phyloP scores from a whole-genome alignment of 1,140 invertebrate species.

The Apis florea region DNA sequence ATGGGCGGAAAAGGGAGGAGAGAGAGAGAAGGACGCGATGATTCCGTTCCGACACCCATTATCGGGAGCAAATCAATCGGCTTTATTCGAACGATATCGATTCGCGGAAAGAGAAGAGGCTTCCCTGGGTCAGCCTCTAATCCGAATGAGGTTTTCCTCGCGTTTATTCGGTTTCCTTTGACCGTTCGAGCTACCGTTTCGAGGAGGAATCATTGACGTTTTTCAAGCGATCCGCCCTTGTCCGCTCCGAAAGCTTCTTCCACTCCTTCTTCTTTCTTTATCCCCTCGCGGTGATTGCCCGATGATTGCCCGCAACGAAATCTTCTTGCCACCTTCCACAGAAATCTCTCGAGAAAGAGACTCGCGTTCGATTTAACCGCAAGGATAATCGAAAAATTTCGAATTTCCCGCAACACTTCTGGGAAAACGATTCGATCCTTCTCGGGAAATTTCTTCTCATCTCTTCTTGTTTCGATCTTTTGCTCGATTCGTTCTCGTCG shows the following conservation, averaged over 20 bases:
- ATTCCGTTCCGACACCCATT: conserved; percentile 68
- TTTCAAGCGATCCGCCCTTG: conserved; percentile 43
- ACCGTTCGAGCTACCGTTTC: conserved; percentile 32
- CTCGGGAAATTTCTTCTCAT: too few relatives aligned
- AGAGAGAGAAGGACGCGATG: background rate
- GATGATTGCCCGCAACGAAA: conserved; percentile 26
- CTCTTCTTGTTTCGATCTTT: too few relatives aligned
- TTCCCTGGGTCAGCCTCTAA: conserved; percentile 59
- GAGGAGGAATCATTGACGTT: conserved; percentile 48
- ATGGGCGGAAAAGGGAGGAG: background rate
- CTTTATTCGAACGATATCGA: conserved; percentile 73
- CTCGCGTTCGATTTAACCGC: background rate
- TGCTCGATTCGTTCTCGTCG: too few relatives aligned
- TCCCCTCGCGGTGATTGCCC: conserved; percentile 30
- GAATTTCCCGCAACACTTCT: too few relatives aligned
- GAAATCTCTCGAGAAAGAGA: too few relatives aligned
- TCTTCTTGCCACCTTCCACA: background rate
- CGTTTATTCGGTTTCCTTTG: conserved; percentile 50
- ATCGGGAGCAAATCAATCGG: conserved; percentile 77
- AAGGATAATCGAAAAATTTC: too few relatives aligned
- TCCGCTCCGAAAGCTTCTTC: conserved; percentile 3
- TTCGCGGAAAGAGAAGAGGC: conserved; percentile 67
- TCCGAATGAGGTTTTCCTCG: conserved; percentile 70
- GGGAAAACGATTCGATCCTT: too few relatives aligned
- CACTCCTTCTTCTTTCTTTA: background rate